phyloP scores from a whole-genome alignment of 2,113 vertebrate genomes.

The Rhinolophus ferrumequinum region DNA sequence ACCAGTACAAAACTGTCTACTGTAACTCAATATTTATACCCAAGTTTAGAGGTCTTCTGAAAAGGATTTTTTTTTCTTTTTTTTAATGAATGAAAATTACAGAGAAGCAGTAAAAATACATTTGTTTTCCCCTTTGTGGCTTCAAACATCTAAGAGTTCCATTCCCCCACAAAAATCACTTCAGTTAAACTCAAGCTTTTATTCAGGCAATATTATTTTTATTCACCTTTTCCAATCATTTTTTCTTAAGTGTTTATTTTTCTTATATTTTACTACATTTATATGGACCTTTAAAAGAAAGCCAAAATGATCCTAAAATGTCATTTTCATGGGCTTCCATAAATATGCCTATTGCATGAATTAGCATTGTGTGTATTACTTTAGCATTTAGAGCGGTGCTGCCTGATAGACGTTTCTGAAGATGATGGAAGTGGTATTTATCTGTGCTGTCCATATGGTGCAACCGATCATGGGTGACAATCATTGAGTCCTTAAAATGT shows the following conservation, averaged over 20 bases:
- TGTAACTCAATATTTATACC: neutral
- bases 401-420: neutral
- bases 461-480: no score
- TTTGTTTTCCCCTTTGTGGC: neutral
- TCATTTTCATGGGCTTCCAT: neutral
- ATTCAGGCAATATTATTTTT: neutral
- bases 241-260: neutral
- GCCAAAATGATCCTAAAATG: neutral
- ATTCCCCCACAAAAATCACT: neutral
- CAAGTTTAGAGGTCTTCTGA: neutral
- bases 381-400: neutral
- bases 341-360: neutral
- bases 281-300: neutral
- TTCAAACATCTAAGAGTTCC: neutral
- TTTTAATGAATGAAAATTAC: conserved; percentile 17
- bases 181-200: neutral
- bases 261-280: neutral
- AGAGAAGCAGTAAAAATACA: neutral
- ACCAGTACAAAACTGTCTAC: neutral
- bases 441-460: neutral
- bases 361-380: neutral
- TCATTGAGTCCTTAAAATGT: neutral
- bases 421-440: neutral
- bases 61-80: neutral
- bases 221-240: neutral